Percentiles rank a stretch among this genome's conserved stretches.
Conservation (phyloP, 2,888 invertebrate genomes). For the Hetaerina titia region DNA sequence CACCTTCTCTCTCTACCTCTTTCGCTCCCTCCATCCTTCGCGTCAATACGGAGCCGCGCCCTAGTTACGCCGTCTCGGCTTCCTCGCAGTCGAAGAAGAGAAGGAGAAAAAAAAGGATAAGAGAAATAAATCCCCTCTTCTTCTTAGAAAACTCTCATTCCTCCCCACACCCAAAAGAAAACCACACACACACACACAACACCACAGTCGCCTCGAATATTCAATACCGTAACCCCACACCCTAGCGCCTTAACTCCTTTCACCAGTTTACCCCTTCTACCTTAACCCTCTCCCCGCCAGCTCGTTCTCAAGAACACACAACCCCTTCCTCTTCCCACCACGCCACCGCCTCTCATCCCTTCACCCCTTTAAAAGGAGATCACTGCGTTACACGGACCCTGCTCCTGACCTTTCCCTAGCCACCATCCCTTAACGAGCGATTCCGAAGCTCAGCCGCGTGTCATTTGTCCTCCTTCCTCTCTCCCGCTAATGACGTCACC, state of each 20-base stretch:
- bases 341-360: background rate
- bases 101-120: background rate
- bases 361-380: conserved; percentile 8
- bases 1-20: background rate
- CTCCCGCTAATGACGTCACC: conserved; percentile 26
- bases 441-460: conserved; percentile 38
- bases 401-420: conserved; percentile 52
- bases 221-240: background rate
- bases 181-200: background rate
- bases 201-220: background rate
- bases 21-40: background rate
- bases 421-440: conserved; percentile 31
- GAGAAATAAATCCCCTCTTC: background rate
- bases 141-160: conserved; percentile 21
- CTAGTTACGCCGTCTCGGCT: conserved; percentile 47
- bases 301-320: background rate
- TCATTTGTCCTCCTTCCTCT: background rate
- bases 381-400: conserved; percentile 25
- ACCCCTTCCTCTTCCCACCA: background rate
- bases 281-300: background rate
- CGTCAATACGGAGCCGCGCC: conserved; percentile 47
- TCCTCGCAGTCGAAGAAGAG: background rate
- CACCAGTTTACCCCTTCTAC: background rate
- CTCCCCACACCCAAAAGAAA: background rate
- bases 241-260: background rate